A percentile compares a stretch with the other conserved stretches of the same genome.
Evolutionary conservation across 2,797 vertebrate species (phyloP).

Genomic region (Pelobates cultripes): DNA sequence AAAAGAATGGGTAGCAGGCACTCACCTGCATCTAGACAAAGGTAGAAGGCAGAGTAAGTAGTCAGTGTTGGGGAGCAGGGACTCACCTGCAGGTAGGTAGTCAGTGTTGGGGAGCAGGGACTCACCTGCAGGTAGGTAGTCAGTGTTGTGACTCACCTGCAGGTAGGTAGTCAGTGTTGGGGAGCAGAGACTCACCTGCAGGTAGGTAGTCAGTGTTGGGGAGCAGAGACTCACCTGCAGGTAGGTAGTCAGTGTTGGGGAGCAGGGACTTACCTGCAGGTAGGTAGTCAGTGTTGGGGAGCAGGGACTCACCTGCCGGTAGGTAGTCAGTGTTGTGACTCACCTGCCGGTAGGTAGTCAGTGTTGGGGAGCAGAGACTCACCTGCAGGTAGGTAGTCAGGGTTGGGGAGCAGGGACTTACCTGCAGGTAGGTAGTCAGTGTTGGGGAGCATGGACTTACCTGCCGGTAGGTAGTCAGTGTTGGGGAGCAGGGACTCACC

Average conservation of each 20-base stretch:
- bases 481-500: background rate
- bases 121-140: background rate
- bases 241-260: background rate
- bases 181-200: too few relatives aligned
- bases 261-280: slow-evolving; percentile 29
- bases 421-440: background rate
- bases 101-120: too few relatives aligned
- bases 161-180: background rate
- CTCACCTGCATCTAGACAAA: too few relatives aligned
- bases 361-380: too few relatives aligned
- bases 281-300: background rate
- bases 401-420: background rate
- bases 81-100: slow-evolving; percentile 6
- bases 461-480: background rate
- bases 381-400: too few relatives aligned
- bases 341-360: background rate
- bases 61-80: background rate
- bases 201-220: background rate
- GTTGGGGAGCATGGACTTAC: slow-evolving; percentile 9
- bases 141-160: too few relatives aligned
- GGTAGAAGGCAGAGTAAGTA: too few relatives aligned
- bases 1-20: too few relatives aligned
- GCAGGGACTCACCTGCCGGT: background rate
- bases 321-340: background rate
- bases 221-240: background rate